A percentile compares a stretch with the other conserved stretches of the same genome.
These are phyloP conservation scores for Loriculus beryllinus DNA, from an alignment of 2,797 vertebrate genomes.

Conservation along the genomic window DNA sequence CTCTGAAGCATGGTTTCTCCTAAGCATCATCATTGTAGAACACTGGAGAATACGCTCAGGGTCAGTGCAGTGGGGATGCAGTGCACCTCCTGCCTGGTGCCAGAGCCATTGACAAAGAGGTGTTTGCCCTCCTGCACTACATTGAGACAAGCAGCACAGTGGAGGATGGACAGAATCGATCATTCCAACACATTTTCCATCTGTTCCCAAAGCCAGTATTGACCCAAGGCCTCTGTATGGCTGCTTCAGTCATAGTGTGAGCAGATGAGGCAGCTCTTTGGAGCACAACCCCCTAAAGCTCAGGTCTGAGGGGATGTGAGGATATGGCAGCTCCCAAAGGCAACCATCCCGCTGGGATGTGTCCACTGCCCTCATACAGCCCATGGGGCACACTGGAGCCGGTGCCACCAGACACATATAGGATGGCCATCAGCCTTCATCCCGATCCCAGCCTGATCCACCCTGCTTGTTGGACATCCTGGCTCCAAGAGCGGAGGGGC, in stretches of 20 bases:
- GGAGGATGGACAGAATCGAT: conserved; percentile 80
- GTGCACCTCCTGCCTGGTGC: conserved; percentile 75
- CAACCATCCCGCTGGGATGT: conserved; percentile 29
- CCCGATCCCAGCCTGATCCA: background rate
- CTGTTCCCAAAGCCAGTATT: conserved; percentile 85
- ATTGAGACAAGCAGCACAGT: conserved; percentile 81
- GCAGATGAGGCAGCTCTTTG: conserved; percentile 79
- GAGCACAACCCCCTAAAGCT: background rate
- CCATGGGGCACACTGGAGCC: conserved; percentile 13
- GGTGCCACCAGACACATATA: conserved; percentile 41
- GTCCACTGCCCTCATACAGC: background rate
- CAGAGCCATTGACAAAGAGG: conserved; percentile 81
- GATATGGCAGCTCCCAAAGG: background rate
- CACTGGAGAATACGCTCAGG: background rate
- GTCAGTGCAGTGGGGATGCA: accelerated
- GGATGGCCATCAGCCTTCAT: background rate
- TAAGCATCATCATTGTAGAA: background rate
- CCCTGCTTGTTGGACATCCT: background rate
- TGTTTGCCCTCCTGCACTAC: conserved; percentile 85
- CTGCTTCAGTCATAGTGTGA: conserved; percentile 80
- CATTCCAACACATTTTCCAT: conserved; percentile 83
- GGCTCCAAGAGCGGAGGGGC: conserved; percentile 12
- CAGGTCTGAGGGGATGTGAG: background rate
- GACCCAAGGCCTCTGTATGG: conserved; percentile 80
- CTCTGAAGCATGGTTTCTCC: background rate